Percentiles rank a stretch among this genome's conserved stretches.
Conservation (phyloP, 2,888 invertebrate genomes). For the Latrodectus hesperus region DNA sequence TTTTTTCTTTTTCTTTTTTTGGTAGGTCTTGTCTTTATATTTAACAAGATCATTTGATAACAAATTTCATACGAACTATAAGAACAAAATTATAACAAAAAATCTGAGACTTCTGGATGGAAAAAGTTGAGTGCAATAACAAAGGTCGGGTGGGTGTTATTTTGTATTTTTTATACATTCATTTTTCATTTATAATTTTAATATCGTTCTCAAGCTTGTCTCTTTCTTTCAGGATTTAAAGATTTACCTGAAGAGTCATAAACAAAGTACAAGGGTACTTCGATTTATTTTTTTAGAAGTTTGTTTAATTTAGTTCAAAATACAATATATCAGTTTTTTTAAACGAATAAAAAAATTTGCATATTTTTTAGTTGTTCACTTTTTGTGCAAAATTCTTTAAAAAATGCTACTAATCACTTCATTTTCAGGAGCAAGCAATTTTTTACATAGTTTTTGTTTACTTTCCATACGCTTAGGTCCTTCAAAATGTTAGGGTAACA, state of each 20-base stretch:
- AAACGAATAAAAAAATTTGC: conserved; percentile 10
- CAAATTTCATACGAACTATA: conserved; percentile 59
- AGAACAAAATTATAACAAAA: conserved; percentile 47
- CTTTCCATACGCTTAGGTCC: neutral
- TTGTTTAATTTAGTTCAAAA: conserved; percentile 66
- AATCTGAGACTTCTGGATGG: neutral
- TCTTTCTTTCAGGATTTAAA: conserved; percentile 56
- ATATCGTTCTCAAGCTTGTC: conserved; percentile 59
- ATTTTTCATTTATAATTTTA: conserved; percentile 63
- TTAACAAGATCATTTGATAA: conserved; percentile 68
- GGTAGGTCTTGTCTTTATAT: conserved; percentile 50
- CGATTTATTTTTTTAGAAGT: conserved; percentile 33
- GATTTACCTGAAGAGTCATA: conserved; percentile 67
- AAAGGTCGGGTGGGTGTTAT: conserved; percentile 45
- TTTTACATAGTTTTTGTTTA: neutral
- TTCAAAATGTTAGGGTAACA: neutral
- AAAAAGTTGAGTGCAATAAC: conserved; percentile 51
- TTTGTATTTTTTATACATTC: conserved; percentile 28
- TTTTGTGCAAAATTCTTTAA: neutral
- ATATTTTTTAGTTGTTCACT: neutral
- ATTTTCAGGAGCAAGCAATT: neutral
- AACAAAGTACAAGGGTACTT: conserved; percentile 57
- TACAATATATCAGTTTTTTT: conserved; percentile 66
- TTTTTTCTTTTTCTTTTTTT: conserved; percentile 26
- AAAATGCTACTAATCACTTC: neutral